Conservation (phyloP, 2,797 vertebrate genomes). For the Falco peregrinus region DNA sequence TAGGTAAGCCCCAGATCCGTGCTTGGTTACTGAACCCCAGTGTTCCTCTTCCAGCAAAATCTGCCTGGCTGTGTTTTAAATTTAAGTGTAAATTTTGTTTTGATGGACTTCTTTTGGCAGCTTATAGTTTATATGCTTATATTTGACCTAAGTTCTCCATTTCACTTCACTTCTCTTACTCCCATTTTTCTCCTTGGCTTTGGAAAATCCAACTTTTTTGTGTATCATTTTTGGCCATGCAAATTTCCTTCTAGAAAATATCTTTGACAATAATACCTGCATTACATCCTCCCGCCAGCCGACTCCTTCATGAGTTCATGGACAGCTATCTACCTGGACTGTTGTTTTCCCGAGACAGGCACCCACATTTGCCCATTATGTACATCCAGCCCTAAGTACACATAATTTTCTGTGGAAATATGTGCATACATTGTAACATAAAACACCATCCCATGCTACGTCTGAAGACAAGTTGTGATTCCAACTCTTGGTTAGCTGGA, state of each 20-base stretch:
- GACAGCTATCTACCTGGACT: not conserved
- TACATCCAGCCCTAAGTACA: not conserved
- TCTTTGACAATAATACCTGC: not conserved
- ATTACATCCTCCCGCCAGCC: not conserved
- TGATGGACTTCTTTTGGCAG: slow-evolving; percentile 9
- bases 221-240: not conserved
- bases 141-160: not conserved
- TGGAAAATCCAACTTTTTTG: not conserved
- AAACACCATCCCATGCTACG: not conserved
- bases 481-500: not conserved
- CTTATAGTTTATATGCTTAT: not conserved
- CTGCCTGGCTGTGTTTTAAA: not conserved
- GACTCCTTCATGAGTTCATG: not conserved
- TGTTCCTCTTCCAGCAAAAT: not conserved
- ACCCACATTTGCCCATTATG: not conserved
- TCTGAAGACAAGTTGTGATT: not conserved
- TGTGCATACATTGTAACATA: not conserved
- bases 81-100: not conserved
- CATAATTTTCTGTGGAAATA: not conserved
- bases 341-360: not conserved
- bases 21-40: not conserved
- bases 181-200: not conserved
- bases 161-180: not conserved
- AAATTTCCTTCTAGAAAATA: not conserved
- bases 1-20: not conserved